Evolutionary conservation across 2,797 vertebrate genomes (phyloP), one percentile per base, ranked within the genome.

Genomic region (Borostomias antarcticus): DNA sequence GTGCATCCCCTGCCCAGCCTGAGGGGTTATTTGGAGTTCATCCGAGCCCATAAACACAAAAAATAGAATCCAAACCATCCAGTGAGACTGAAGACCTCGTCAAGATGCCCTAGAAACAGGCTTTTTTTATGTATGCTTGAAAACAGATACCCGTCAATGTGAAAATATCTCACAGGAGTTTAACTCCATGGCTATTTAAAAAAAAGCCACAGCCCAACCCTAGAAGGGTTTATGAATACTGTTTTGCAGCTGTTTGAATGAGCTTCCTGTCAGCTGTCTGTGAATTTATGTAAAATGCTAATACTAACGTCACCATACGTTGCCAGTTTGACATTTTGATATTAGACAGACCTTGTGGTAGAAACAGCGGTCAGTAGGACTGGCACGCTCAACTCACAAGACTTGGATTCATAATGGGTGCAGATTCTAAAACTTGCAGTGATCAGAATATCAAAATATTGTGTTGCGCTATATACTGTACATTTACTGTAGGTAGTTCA

Each of bases 21-120:
- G 51, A 50, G 63, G 48, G 74, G 77, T 88, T 76, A 75, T 77
- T 68, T 72, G 3, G 56, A 75, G 82, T 86, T 82, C 83, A 76
- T 62, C 9, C 4, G 58, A 33, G 75, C 78, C 78, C 35, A 51
- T 17, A 30, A 11, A 60, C 0, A 23, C 23, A 19, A 5, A 51
- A 60, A 43, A 50, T 11, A 21, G 33, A 8, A 9, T 43, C 6
- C 13, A 28, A 28, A 2, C 28, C 48, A 62, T 75, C 66, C 15
- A 58, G 64, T 33, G 53, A 23, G 33, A 65, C 64, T 65, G 63
- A 54, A 76, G 59, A 73, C 64, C 43, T 60, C 15, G 0, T 33
- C 2, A n/a, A 62, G 47, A 69, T 68, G 45, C 58, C 68, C 66
- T 77, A 3, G 30, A 58, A 58, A 33, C 2, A 17, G 4, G n/a